A percentile compares a stretch with the other conserved stretches of the same genome.
These are phyloP conservation scores for Gonocerus acuteangulatus DNA, from an alignment of 2,888 invertebrate species.

Conservation along the genomic window DNA sequence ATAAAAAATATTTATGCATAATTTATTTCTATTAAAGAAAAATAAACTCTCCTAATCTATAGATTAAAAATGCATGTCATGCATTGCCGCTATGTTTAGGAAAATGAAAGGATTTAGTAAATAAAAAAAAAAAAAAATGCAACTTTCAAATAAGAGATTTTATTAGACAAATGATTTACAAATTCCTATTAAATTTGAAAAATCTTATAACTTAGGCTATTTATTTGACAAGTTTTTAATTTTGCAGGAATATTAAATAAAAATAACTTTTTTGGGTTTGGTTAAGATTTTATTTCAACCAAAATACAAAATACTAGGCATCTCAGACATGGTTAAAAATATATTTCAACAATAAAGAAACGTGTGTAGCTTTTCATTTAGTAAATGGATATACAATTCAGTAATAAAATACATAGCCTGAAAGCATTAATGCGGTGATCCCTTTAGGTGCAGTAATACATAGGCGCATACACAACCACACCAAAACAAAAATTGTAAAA, in stretches of 20 bases:
- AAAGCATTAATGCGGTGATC: too few relatives aligned
- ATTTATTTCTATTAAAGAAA: too few relatives aligned
- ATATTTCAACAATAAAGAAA: conserved; percentile 19
- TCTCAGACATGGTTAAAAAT: conserved; percentile 30
- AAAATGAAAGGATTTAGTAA: too few relatives aligned
- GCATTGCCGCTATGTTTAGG: too few relatives aligned
- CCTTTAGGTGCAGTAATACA: conserved; percentile 23
- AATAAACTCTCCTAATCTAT: too few relatives aligned
- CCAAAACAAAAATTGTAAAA: conserved; percentile 3
- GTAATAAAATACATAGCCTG: background rate
- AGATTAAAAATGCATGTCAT: too few relatives aligned
- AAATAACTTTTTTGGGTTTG: background rate
- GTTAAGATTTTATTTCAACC: conserved; percentile 5
- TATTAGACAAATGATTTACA: too few relatives aligned
- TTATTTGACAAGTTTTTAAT: conserved; percentile 19
- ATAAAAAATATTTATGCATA: too few relatives aligned
- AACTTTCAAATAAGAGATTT: too few relatives aligned
- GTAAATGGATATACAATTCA: background rate
- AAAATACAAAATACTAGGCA: conserved; percentile 30
- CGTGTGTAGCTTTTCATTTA: background rate
- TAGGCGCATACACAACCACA: conserved; percentile 31
- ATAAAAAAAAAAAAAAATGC: too few relatives aligned
- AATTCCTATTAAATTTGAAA: too few relatives aligned
- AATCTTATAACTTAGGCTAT: too few relatives aligned
- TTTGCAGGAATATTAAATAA: conserved; percentile 8